Evolutionary conservation across 2,888 invertebrate species (phyloP), one percentile per base, ranked within the genome.

Genomic region (Heterodera filipjevi): DNA sequence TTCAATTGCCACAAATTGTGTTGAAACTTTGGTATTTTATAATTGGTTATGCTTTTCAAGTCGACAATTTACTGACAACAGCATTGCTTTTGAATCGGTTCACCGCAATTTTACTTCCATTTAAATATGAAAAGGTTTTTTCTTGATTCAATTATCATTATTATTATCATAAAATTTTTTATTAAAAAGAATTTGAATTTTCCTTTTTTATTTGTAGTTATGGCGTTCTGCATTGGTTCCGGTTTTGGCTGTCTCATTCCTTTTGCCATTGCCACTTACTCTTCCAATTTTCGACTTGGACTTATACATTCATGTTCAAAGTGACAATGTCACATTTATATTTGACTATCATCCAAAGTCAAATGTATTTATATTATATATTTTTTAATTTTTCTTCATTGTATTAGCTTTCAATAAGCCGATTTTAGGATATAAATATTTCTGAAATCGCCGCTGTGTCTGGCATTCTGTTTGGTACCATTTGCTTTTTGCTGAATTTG

Each of bases 61-160:
- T 33, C 0, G 73, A 73, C n/a, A 73, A 73, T 73, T 59, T 73
- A n/a, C n/a, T 64, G 33, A 73, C 73, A 19, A 14, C 46, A 6
- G 3, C 46, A 33, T 44, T 44, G n/a, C 35, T 46, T 19, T 5
- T 73, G 22, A 44, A 73, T 35, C 53, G 73, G n/a, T 35, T 73
- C 12, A 33, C n/a, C 19, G 53, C 73, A 10, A 73, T 73, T 73
- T n/a, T 73, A 22, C 46, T 33, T 8, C 73, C 46, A 6, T 33
- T 32, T 12, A 39, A n/a, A 22, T 46, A 73, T 46, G 73, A 73
- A 73, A 73, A 46, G 46, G 73, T n/a, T n/a, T n/a, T n/a, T n/a
- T n/a, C n/a, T n/a, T n/a, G n/a, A n/a, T n/a, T n/a, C n/a, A n/a
- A n/a, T n/a, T n/a, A n/a, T n/a, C n/a, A n/a, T n/a, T n/a, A n/a